phyloP scores from a whole-genome alignment of 2,888 invertebrate genomes.

The Diaprepes abbreviatus region DNA sequence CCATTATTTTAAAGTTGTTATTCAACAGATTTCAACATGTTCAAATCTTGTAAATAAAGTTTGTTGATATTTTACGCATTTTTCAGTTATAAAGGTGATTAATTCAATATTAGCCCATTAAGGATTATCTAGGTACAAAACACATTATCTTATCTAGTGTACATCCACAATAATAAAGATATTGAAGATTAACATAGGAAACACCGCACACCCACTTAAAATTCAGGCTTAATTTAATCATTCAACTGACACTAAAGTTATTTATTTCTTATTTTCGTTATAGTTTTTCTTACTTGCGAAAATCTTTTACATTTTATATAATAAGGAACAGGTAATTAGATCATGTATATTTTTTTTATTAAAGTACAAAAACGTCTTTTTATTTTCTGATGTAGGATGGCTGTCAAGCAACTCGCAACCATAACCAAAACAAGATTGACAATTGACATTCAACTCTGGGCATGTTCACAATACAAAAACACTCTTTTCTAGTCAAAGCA shows the following conservation, averaged over 20 bases:
- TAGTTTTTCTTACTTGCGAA: not conserved
- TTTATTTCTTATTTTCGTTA: not conserved
- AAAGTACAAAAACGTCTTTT: not conserved
- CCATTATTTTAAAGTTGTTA: slow-evolving; percentile 70
- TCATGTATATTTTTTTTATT: not conserved
- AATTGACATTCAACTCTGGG: not conserved
- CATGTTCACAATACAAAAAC: too few relatives aligned
- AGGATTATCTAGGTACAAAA: slow-evolving; percentile 52
- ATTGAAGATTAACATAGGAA: slow-evolving; percentile 56
- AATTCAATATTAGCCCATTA: slow-evolving; percentile 53
- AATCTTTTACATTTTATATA: not conserved
- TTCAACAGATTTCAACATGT: slow-evolving; percentile 50
- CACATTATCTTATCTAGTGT: slow-evolving; percentile 55
- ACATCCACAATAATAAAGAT: slow-evolving; percentile 57
- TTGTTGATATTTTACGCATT: slow-evolving; percentile 51
- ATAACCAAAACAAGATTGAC: slow-evolving; percentile 10
- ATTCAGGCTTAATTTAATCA: slow-evolving; percentile 24
- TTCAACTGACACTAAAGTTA: slow-evolving; percentile 1
- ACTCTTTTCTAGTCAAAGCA: too few relatives aligned
- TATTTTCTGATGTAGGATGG: not conserved
- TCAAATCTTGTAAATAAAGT: slow-evolving; percentile 41
- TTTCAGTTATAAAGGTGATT: slow-evolving; percentile 41
- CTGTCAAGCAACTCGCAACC: not conserved
- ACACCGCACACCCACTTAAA: slow-evolving; percentile 61
- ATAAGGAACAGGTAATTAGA: not conserved